Conservation (phyloP, 2,797 vertebrate genomes). For the Etheostoma nigrum region DNA sequence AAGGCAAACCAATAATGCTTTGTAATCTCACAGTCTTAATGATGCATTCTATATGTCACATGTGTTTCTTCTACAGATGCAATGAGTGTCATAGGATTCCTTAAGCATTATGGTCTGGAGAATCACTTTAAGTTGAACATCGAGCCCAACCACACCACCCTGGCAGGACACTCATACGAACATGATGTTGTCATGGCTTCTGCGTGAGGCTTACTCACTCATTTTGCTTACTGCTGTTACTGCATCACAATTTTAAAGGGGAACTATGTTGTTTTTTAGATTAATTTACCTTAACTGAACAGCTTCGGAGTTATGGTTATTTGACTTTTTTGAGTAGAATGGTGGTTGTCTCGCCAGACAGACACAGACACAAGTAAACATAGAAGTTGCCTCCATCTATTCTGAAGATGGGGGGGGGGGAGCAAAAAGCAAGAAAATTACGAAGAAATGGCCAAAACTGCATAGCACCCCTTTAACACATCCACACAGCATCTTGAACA, state of each 20-base stretch:
- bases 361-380: too few species aligned
- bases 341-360: too few species aligned
- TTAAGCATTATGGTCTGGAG: slow-evolving; percentile 78
- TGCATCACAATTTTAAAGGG: not conserved
- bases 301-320: too few species aligned
- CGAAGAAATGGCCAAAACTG: too few species aligned
- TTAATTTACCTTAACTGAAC: too few species aligned
- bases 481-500: not conserved
- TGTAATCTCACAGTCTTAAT: not conserved
- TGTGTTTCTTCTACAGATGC: slow-evolving; percentile 63
- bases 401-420: too few species aligned
- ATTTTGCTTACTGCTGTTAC: not conserved
- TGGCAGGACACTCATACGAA: slow-evolving; percentile 82
- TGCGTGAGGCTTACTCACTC: slow-evolving; percentile 50
- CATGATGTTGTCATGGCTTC: slow-evolving; percentile 80
- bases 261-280: too few species aligned
- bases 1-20: not conserved
- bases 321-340: too few species aligned
- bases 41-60: not conserved
- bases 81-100: slow-evolving; percentile 82
- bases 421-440: too few species aligned
- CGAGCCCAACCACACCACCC: slow-evolving; percentile 83
- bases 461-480: not conserved
- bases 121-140: slow-evolving; percentile 82
- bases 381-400: too few species aligned